phyloP scores from a whole-genome alignment of 2,888 invertebrate species.

The Nematopogon swammerdamellus region DNA sequence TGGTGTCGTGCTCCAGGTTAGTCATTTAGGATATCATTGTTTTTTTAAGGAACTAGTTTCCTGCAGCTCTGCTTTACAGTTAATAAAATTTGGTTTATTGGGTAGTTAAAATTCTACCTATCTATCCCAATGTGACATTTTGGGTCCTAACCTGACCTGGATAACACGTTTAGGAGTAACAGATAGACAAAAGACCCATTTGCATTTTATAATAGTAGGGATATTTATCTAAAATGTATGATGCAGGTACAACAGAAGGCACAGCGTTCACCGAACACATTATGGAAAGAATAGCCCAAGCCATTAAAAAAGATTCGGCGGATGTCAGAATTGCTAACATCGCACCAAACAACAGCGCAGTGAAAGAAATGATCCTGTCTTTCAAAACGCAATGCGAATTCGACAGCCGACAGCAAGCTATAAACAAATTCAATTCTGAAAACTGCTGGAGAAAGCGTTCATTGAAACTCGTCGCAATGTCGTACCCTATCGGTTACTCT shows the following conservation, averaged over 20 bases:
- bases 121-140: background rate
- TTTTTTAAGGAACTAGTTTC: no score
- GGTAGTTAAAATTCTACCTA: no score
- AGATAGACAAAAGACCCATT: no score
- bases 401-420: constrained; percentile 41
- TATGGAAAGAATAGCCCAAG: constrained; percentile 64
- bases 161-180: no score
- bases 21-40: constrained; percentile 8
- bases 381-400: constrained; percentile 56
- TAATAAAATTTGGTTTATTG: no score
- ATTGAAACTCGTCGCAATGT: constrained; percentile 60
- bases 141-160: background rate
- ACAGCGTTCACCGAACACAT: constrained; percentile 57
- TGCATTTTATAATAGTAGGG: no score
- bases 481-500: constrained; percentile 52
- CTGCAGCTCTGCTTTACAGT: background rate
- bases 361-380: constrained; percentile 53
- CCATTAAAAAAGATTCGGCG: constrained; percentile 51
- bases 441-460: constrained; percentile 77
- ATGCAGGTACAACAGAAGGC: constrained; percentile 53
- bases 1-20: constrained; percentile 70
- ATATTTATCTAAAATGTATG: no score
- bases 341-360: constrained; percentile 19
- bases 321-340: constrained; percentile 58
- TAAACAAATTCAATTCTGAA: constrained; percentile 54